Percentiles rank a stretch among this genome's conserved stretches.
These are phyloP conservation scores for Pristionchus japonicus DNA, from an alignment of 2,888 invertebrate genomes.

Conservation along the genomic window DNA sequence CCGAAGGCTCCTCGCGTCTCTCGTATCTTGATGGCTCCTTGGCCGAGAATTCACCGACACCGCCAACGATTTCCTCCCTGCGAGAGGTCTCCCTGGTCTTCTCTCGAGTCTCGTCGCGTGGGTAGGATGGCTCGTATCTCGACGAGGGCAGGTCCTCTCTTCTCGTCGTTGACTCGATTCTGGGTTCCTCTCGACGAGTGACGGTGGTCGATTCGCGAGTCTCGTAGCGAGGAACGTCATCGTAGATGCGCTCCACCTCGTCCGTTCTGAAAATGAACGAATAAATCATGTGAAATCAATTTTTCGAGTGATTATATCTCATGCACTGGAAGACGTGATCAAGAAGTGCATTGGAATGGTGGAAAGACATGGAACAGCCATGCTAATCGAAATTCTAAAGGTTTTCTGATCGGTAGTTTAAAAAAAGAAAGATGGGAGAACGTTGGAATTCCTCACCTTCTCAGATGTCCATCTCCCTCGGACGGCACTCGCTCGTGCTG, in stretches of 20 bases:
- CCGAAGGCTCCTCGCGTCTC: neutral
- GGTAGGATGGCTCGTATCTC: neutral
- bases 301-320: too few species aligned
- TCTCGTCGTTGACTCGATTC: neutral
- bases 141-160: neutral
- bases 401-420: too few species aligned
- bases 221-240: constrained; percentile 41
- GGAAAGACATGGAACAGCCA: neutral
- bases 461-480: constrained; percentile 34
- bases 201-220: neutral
- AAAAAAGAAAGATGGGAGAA: too few species aligned
- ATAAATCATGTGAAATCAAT: too few species aligned
- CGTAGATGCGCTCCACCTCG: constrained; percentile 45
- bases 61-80: neutral
- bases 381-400: too few species aligned
- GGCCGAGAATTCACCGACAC: neutral
- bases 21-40: neutral
- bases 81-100: neutral
- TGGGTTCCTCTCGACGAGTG: neutral
- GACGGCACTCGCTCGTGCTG: neutral
- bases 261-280: constrained; percentile 42
- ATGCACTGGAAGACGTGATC: too few species aligned
- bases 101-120: neutral
- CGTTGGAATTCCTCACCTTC: neutral
- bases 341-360: neutral